These are phyloP conservation scores for Eucidaris tribuloides DNA, from an alignment of 35 echinoderm and acorn worm species.

Conservation along the genomic window DNA sequence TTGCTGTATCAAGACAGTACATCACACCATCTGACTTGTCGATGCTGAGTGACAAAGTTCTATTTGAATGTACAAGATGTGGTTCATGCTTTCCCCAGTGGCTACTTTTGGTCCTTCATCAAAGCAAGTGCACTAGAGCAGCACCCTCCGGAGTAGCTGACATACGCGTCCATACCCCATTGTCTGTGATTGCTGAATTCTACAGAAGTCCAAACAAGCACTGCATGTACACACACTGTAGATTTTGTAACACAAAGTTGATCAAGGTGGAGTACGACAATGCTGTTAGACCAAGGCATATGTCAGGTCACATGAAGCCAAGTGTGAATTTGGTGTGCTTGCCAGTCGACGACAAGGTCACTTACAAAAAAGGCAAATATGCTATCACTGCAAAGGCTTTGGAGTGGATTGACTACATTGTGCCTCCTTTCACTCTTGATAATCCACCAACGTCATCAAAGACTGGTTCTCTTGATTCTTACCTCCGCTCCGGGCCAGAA, in stretches of 20 bases:
- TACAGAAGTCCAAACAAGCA: neutral
- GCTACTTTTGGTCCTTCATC: neutral
- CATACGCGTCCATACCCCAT: neutral
- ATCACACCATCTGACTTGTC: neutral
- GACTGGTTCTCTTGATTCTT: constrained; percentile 44
- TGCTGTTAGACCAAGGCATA: neutral
- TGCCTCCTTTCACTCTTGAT: constrained; percentile 73
- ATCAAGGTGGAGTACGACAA: neutral
- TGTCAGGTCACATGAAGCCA: constrained; percentile 33
- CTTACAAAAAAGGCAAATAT: neutral
- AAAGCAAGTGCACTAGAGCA: neutral
- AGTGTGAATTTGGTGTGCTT: constrained; percentile 3
- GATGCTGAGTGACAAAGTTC: neutral
- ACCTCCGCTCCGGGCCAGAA: neutral
- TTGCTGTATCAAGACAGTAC: neutral
- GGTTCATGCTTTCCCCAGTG: neutral
- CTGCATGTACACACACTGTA: neutral
- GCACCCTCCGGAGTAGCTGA: neutral
- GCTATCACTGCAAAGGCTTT: constrained; percentile 48
- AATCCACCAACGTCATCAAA: constrained; percentile 68
- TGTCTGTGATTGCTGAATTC: neutral
- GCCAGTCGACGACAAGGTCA: neutral
- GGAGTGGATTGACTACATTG: constrained; percentile 90
- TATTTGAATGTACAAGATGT: constrained; percentile 20
- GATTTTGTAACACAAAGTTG: neutral